Percentiles rank a stretch among this genome's conserved stretches.
Conservation (phyloP, 64 coral and sea anemone genomes). For the Catalaphyllia jardinei region DNA sequence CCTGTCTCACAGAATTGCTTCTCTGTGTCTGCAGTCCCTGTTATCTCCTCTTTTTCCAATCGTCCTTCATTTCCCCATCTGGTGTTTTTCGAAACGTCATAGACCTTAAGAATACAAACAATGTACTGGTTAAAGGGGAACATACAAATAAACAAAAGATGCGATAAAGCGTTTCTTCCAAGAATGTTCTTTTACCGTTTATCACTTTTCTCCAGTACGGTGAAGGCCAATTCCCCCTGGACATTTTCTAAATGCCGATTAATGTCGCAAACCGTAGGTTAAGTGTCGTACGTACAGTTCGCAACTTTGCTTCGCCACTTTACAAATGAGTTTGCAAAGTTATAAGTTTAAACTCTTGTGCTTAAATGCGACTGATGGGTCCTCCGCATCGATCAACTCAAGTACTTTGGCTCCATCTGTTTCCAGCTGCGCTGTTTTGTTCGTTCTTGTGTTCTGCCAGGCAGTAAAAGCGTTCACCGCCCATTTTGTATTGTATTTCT, state of each 20-base stretch:
- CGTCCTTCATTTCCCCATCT: slow-evolving; percentile 63
- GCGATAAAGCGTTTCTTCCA: not conserved
- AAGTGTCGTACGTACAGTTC: too few relatives aligned
- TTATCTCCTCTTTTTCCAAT: slow-evolving; percentile 17
- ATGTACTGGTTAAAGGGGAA: slow-evolving; percentile 20
- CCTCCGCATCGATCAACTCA: not conserved
- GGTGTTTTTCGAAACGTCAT: slow-evolving; percentile 53
- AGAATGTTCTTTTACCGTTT: too few relatives aligned
- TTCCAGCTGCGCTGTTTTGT: not conserved
- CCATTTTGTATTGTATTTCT: slow-evolving; percentile 42
- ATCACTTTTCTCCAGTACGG: too few relatives aligned
- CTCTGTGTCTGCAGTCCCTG: too few relatives aligned
- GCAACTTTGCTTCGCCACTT: too few relatives aligned
- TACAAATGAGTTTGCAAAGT: too few relatives aligned
- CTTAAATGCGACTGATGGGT: too few relatives aligned
- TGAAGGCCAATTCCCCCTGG: too few relatives aligned
- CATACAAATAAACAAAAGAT: slow-evolving; percentile 6
- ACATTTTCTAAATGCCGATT: too few relatives aligned
- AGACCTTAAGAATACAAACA: slow-evolving; percentile 51
- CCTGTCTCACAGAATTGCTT: not conserved
- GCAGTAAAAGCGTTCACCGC: slow-evolving; percentile 37
- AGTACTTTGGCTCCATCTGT: slow-evolving; percentile 13
- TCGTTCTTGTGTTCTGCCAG: not conserved
- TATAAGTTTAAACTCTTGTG: too few relatives aligned
- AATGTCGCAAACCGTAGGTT: too few relatives aligned